Evolutionary conservation across 2,797 vertebrate species (phyloP).

Genomic region (Molossus alvarezi): DNA sequence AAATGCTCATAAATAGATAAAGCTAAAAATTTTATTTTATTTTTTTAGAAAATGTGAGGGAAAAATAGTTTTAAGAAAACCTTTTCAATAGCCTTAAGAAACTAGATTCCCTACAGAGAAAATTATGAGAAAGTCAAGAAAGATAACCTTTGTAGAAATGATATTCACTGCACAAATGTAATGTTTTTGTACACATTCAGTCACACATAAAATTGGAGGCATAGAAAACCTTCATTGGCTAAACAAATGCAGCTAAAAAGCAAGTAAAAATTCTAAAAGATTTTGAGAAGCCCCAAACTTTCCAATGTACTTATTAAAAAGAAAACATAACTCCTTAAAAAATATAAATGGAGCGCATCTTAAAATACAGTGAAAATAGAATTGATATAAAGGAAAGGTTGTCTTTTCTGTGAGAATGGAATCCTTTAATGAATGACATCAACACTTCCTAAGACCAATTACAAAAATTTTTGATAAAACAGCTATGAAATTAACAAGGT

Average conservation of each 20-base stretch:
- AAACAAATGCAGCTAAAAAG: neutral
- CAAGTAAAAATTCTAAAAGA: constrained; percentile 24
- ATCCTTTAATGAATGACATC: neutral
- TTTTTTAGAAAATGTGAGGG: neutral
- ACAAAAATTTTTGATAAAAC: neutral
- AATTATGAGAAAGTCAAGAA: neutral
- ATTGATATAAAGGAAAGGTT: neutral
- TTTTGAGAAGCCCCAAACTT: constrained; percentile 17
- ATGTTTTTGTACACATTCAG: neutral
- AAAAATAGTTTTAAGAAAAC: constrained; percentile 21
- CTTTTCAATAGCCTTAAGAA: neutral
- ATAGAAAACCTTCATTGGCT: neutral
- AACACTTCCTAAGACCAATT: neutral
- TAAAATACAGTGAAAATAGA: constrained; percentile 18
- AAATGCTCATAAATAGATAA: neutral
- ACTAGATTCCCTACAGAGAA: neutral
- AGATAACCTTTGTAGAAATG: neutral
- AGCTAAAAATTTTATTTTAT: neutral
- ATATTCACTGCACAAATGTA: neutral
- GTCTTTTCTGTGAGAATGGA: neutral
- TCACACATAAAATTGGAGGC: neutral
- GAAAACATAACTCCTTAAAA: neutral
- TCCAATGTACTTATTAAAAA: constrained; percentile 13
- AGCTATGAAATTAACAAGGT: neutral
- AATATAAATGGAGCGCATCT: neutral